Percentiles rank a stretch among this genome's conserved stretches.
Evolutionary conservation across 1,140 invertebrate genomes (phyloP).

Genomic region (Nephotettix cincticeps): DNA sequence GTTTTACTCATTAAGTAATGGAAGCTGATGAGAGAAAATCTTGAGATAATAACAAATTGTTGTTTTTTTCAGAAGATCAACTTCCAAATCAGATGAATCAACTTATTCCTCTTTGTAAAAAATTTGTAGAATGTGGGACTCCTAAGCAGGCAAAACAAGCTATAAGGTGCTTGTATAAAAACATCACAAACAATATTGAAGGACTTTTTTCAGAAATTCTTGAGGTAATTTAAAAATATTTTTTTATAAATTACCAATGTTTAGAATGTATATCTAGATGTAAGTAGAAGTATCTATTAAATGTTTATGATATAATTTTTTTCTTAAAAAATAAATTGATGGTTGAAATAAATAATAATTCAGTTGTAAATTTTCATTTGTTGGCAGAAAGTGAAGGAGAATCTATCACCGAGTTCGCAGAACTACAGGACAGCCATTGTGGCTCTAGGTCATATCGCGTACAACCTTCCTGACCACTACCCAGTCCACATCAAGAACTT

Average conservation of each 20-base stretch:
- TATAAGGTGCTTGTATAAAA: constrained; percentile 86
- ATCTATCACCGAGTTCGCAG: constrained; percentile 73
- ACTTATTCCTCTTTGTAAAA: constrained; percentile 82
- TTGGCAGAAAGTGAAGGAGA: constrained; percentile 63
- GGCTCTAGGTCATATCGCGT: constrained; percentile 90
- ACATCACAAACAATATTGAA: constrained; percentile 77
- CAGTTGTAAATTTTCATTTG: no score
- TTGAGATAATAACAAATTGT: no score
- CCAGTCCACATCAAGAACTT: constrained; percentile 89
- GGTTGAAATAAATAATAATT: no score
- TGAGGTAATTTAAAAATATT: constrained; percentile 55
- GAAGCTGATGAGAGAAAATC: no score
- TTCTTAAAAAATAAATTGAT: no score
- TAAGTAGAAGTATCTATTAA: no score
- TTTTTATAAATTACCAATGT: neutral
- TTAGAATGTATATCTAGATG: no score
- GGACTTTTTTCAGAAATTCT: constrained; percentile 84
- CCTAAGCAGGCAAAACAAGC: constrained; percentile 96
- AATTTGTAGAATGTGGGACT: constrained; percentile 82
- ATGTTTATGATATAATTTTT: no score
- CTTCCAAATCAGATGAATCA: constrained; percentile 67
- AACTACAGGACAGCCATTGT: constrained; percentile 93
- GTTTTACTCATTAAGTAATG: no score
- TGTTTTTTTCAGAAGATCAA: constrained; percentile 60
- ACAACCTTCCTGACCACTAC: constrained; percentile 87